Evolutionary conservation across 2,888 invertebrate genomes (phyloP).

Genomic region (Romanomermis culicivorax): DNA sequence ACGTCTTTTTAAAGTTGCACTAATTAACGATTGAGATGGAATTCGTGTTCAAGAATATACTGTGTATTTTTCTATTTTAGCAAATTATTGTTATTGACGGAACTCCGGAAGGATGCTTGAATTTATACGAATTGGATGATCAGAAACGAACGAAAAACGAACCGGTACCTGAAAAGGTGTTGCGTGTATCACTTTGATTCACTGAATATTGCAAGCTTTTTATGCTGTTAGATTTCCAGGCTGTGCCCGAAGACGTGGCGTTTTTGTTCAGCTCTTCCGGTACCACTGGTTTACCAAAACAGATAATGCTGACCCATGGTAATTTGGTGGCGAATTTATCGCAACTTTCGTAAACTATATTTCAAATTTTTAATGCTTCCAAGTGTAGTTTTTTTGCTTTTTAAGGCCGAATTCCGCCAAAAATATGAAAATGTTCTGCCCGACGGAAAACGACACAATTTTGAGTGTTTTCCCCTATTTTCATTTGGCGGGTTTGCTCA

Average conservation of each 20-base stretch:
- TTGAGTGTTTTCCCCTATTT: constrained; percentile 50
- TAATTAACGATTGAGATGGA: too few species aligned
- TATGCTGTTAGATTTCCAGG: background rate
- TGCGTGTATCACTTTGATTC: background rate
- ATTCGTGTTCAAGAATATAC: background rate
- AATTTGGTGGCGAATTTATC: constrained; percentile 37
- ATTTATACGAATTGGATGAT: background rate
- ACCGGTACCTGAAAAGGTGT: background rate
- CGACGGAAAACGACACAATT: background rate
- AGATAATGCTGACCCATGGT: constrained; percentile 47
- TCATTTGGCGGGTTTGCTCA: constrained; percentile 53
- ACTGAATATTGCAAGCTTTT: background rate
- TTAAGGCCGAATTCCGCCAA: background rate
- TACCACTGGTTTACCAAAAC: constrained; percentile 59
- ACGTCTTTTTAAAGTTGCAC: too few species aligned
- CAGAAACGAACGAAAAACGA: too few species aligned
- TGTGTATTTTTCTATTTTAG: background rate
- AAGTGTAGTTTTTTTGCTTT: background rate
- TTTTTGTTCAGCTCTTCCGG: constrained; percentile 58
- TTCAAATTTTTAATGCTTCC: background rate
- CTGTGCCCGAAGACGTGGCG: constrained; percentile 35
- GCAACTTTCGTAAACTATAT: background rate
- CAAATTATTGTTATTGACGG: background rate
- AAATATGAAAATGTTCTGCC: background rate
- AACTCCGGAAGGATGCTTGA: background rate